Conservation (phyloP, 1,140 invertebrate genomes). For the Tetramorium alpestre region DNA sequence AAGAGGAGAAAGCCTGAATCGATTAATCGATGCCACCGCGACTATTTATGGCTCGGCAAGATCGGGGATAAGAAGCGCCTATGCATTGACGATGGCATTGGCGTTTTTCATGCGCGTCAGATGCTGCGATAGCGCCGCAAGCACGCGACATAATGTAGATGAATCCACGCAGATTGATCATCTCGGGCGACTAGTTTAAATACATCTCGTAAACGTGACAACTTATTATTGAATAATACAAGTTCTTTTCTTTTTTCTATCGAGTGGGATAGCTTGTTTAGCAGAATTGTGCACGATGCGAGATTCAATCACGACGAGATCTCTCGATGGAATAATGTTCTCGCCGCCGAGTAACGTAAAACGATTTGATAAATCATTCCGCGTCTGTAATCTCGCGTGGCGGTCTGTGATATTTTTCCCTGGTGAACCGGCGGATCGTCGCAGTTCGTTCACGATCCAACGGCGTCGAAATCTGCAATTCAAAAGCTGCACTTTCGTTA, state of each 20-base stretch:
- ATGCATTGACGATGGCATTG: constrained; percentile 39
- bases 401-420: constrained; percentile 25
- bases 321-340: background rate
- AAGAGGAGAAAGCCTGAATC: background rate
- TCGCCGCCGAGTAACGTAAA: background rate
- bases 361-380: constrained; percentile 34
- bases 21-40: constrained; percentile 48
- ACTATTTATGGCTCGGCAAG: constrained; percentile 52
- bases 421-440: background rate
- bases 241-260: background rate
- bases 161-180: background rate
- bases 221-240: background rate
- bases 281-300: background rate
- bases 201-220: background rate
- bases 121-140: background rate
- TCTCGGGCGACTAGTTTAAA: background rate
- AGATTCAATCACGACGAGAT: background rate
- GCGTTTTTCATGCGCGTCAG: constrained; percentile 13
- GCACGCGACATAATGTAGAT: background rate
- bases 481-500: constrained; percentile 65
- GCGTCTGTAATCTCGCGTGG: constrained; percentile 14
- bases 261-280: background rate
- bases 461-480: constrained; percentile 66
- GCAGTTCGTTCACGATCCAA: constrained; percentile 11
- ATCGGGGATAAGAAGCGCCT: constrained; percentile 40